Conservation (phyloP, 2,797 vertebrate genomes). For the Xyrichtys novacula region DNA sequence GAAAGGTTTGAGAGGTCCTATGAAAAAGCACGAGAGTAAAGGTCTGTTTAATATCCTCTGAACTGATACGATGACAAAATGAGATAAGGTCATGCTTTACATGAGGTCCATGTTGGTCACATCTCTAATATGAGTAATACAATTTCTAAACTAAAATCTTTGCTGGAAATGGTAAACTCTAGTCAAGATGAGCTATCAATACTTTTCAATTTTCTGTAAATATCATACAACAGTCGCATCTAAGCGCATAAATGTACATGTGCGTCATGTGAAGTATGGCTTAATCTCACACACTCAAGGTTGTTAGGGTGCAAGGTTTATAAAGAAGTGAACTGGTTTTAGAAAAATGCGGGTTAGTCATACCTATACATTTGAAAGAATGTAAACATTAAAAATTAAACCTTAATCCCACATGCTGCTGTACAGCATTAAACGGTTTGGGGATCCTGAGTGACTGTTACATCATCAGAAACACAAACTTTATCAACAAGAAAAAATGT, state of each 20-base stretch:
- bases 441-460: conserved; percentile 9
- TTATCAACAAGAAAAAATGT: conserved; percentile 16
- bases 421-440: conserved; percentile 22
- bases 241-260: conserved; percentile 9
- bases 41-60: conserved; percentile 62
- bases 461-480: conserved; percentile 27
- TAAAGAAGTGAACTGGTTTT: conserved; percentile 19
- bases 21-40: conserved; percentile 61
- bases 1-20: conserved; percentile 66
- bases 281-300: conserved; percentile 30
- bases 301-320: too few relatives aligned
- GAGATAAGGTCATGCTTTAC: conserved; percentile 62
- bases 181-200: background rate
- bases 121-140: background rate
- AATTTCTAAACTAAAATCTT: conserved; percentile 20
- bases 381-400: conserved; percentile 11
- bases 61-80: conserved; percentile 35
- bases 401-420: conserved; percentile 19
- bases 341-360: conserved; percentile 1
- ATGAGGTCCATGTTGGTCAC: conserved; percentile 49
- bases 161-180: conserved; percentile 12
- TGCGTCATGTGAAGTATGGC: conserved; percentile 65
- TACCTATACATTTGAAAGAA: conserved; percentile 18
- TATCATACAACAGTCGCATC: conserved; percentile 1
- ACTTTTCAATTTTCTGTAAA: background rate